Evolutionary conservation across 2,888 invertebrate genomes (phyloP).

Genomic region (Ernsta delagoae): DNA sequence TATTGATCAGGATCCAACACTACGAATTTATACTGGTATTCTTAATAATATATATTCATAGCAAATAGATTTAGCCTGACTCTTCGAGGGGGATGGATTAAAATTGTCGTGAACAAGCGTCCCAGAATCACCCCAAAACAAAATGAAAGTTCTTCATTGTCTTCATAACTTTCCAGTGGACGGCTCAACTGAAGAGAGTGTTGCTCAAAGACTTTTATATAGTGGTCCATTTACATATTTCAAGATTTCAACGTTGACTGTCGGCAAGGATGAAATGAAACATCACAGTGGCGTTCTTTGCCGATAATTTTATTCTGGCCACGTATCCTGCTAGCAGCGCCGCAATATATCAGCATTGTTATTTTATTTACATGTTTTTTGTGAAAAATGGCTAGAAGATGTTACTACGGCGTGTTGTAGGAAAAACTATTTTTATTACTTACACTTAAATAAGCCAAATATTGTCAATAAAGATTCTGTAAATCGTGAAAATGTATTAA

Average conservation of each 20-base stretch:
- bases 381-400: constrained; percentile 11
- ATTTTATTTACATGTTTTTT: constrained; percentile 34
- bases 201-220: constrained; percentile 17
- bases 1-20: no score
- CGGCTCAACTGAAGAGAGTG: constrained; percentile 10
- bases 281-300: constrained; percentile 15
- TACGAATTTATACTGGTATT: no score
- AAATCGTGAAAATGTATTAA: no score
- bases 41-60: no score
- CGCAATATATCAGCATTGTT: constrained; percentile 24
- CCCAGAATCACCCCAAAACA: not conserved
- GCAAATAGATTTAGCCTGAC: no score
- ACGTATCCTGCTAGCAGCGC: constrained; percentile 17
- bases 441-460: constrained; percentile 5
- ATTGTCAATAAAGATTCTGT: not conserved
- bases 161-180: constrained; percentile 11
- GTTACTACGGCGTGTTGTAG: not conserved
- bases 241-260: constrained; percentile 7
- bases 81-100: no score
- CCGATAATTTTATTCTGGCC: constrained; percentile 20
- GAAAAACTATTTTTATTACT: constrained; percentile 14
- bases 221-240: constrained; percentile 22
- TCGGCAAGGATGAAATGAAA: constrained; percentile 19
- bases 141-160: constrained; percentile 15
- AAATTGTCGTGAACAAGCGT: not conserved